Evolutionary conservation across 2,888 invertebrate species (phyloP).

Genomic region (Euzetes globulus): DNA sequence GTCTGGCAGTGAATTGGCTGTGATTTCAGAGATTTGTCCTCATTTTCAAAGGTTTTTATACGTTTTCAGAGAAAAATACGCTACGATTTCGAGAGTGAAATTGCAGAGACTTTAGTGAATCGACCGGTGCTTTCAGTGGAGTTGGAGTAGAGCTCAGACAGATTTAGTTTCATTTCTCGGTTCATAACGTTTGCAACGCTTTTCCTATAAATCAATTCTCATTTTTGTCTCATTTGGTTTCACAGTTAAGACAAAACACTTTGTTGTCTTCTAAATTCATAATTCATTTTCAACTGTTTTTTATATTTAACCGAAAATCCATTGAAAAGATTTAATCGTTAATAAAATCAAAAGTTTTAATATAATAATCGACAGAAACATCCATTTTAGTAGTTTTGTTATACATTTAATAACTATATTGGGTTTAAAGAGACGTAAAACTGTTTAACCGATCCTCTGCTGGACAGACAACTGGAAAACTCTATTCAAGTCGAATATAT

Average conservation of each 20-base stretch:
- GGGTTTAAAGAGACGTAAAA: neutral
- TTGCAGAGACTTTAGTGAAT: too few species aligned
- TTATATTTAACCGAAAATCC: neutral
- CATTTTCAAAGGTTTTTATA: neutral
- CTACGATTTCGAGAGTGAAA: neutral
- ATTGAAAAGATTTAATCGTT: neutral
- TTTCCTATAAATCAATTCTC: conserved; percentile 6
- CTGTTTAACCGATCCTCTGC: neutral
- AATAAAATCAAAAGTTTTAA: neutral
- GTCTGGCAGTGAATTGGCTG: neutral
- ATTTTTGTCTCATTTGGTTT: conserved; percentile 6
- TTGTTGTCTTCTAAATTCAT: neutral
- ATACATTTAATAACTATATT: neutral
- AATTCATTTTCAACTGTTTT: neutral
- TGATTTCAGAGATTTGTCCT: neutral
- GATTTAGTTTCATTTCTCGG: neutral
- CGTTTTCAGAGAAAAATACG: neutral
- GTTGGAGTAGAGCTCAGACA: neutral
- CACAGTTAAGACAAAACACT: neutral
- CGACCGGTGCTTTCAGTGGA: neutral
- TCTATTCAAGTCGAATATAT: neutral
- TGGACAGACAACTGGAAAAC: neutral
- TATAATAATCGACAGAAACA: neutral
- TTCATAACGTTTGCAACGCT: conserved; percentile 3
- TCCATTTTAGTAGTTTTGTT: conserved; percentile 3